Conservation (phyloP, 2,797 vertebrate species). For the Catharus ustulatus region DNA sequence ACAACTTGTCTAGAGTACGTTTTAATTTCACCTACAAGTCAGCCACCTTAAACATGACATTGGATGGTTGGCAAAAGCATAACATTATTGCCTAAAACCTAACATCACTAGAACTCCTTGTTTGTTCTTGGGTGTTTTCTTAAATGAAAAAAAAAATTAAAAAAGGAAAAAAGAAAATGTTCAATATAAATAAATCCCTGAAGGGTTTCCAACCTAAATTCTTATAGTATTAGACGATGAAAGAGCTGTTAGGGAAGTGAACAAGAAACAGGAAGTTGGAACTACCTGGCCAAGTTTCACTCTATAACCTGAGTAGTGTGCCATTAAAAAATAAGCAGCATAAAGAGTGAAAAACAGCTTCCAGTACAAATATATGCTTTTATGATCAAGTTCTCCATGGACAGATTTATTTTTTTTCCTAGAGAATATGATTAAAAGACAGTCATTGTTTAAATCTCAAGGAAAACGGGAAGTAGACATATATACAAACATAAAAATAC, state of each 20-base stretch:
- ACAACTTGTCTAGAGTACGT: not conserved
- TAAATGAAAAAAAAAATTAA: not conserved
- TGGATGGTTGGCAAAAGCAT: not conserved
- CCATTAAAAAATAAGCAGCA: constrained; percentile 31
- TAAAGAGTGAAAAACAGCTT: constrained; percentile 21
- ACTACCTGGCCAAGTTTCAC: constrained; percentile 26
- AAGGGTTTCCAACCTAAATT: constrained; percentile 13
- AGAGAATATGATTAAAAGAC: not conserved
- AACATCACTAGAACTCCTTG: not conserved
- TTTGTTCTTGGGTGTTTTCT: not conserved
- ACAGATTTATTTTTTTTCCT: not conserved
- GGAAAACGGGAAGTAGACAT: not conserved
- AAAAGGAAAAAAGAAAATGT: not conserved
- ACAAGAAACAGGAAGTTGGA: constrained; percentile 28
- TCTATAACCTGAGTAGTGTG: not conserved
- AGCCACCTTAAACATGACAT: not conserved
- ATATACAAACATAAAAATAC: not conserved
- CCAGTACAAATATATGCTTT: not conserved
- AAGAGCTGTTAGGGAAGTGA: constrained; percentile 29
- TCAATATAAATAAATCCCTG: constrained; percentile 11
- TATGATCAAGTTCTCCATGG: not conserved
- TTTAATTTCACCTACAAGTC: constrained; percentile 12
- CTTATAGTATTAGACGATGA: not conserved
- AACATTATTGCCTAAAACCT: not conserved
- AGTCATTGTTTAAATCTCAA: not conserved